phyloP scores from a whole-genome alignment of 1,140 invertebrate species.

The Hirudo medicinalis region DNA sequence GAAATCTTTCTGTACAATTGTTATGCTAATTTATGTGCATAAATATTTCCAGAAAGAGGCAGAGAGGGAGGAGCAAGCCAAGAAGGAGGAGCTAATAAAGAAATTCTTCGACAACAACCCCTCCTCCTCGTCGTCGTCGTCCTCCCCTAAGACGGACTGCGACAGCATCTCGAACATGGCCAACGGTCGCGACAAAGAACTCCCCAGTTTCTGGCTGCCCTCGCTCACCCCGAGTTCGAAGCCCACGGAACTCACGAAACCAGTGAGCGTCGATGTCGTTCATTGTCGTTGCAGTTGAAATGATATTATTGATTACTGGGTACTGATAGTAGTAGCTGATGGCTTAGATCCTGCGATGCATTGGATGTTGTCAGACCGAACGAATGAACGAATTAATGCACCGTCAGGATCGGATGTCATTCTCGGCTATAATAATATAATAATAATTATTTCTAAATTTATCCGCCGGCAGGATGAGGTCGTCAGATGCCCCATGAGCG shows the following conservation, averaged over 20 bases:
- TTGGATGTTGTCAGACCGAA: too few species aligned
- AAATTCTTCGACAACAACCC: slow-evolving; percentile 1
- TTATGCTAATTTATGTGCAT: not conserved
- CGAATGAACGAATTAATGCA: too few species aligned
- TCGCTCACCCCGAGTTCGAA: slow-evolving; percentile 61
- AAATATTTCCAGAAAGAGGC: not conserved
- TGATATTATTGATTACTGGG: too few species aligned
- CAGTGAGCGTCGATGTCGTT: slow-evolving; percentile 44
- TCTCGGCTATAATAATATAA: too few species aligned
- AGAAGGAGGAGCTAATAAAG: slow-evolving; percentile 11
- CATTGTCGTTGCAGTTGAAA: too few species aligned
- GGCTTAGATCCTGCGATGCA: too few species aligned
- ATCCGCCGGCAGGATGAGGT: slow-evolving; percentile 49
- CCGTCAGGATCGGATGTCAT: too few species aligned
- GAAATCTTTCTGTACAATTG: not conserved
- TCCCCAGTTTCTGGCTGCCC: slow-evolving; percentile 96
- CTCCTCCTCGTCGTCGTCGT: not conserved
- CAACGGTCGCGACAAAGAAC: slow-evolving; percentile 50
- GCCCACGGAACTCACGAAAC: slow-evolving; percentile 55
- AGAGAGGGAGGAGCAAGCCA: not conserved
- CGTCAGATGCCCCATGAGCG: slow-evolving; percentile 86
- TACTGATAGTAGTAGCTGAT: too few species aligned
- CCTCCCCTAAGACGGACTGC: not conserved
- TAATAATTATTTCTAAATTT: too few species aligned
- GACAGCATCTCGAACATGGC: slow-evolving; percentile 34